Evolutionary conservation across 2,888 invertebrate species (phyloP).

Genomic region (Hemithea aestivaria): DNA sequence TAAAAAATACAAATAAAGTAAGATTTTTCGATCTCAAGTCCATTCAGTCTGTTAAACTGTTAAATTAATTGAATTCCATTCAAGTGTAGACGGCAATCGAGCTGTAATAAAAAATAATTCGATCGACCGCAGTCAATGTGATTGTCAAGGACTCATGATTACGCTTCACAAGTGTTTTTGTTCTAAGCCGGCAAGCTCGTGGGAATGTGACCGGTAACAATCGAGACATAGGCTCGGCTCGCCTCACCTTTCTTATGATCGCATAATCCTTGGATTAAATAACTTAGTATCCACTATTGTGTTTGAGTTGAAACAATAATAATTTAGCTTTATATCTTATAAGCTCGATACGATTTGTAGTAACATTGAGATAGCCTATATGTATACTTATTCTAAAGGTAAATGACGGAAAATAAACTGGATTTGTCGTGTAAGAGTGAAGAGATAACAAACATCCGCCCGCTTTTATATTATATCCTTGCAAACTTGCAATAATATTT

Average conservation of each 20-base stretch:
- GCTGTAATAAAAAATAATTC: conserved; percentile 27
- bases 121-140: conserved; percentile 34
- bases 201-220: conserved; percentile 35
- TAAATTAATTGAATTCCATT: conserved; percentile 32
- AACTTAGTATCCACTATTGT: conserved; percentile 20
- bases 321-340: no score
- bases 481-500: no score
- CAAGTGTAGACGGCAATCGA: conserved; percentile 24
- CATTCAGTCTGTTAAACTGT: conserved; percentile 26
- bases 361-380: no score
- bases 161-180: conserved; percentile 34
- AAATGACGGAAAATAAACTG: no score
- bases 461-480: no score
- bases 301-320: conserved; percentile 18
- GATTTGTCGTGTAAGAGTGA: no score
- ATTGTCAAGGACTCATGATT: conserved; percentile 45
- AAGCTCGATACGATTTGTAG: no score
- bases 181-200: conserved; percentile 31
- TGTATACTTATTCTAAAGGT: no score
- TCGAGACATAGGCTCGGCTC: conserved; percentile 29
- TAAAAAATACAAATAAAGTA: no score
- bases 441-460: no score
- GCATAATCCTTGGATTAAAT: conserved; percentile 27
- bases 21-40: conserved; percentile 11
- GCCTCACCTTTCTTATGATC: conserved; percentile 15